Evolutionary conservation across 2,888 invertebrate species (phyloP), one percentile per base, ranked within the genome.

Genomic region (Eutolmus rufibarbis): DNA sequence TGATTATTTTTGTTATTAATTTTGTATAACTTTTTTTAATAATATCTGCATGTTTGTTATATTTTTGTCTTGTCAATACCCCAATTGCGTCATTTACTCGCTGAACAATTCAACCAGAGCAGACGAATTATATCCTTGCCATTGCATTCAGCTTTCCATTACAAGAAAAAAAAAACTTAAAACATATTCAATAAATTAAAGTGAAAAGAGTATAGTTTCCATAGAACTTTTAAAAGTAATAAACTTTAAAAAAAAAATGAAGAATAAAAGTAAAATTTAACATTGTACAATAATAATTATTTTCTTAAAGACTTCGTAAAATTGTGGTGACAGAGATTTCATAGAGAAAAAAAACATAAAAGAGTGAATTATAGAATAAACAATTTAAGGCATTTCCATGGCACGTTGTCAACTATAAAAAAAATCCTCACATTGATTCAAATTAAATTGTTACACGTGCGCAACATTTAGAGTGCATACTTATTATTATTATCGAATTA

Each of bases 321-420:
- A 78, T 78, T 78, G 78, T 79, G 79, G 79, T 51, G 79, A 56
- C 46, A 51, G 34, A 66, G 19, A 37, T 84, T 84, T 37, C 82
- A 66, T 46, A 66, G 34, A 84, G 57, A 57, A 82, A 82, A 7
- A 57, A 81, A 23, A 4, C 16, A 56, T 14, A 56, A 84, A 84
- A 79, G 5, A 79, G 43, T 56, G n/a, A 82, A 56, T 19, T 8
- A 51, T 82, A 82, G 31, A 82, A 82, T 56, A 51, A 82, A 84
- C 57, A 40, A 23, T 74, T 85, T 85, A 85, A 46, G 43, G 37
- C 28, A 85, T 85, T 85, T 85, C 85, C 74, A 85, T 85, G 74
- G 85, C 85, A 85, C 85, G 84, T 84, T 84, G 74, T 84, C 84
- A 84, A 74, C 84, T 84, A 84, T 84, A 84, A 79, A 66, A 57